phyloP scores from a whole-genome alignment of 2,888 invertebrate genomes.

The Tetranychus piercei region DNA sequence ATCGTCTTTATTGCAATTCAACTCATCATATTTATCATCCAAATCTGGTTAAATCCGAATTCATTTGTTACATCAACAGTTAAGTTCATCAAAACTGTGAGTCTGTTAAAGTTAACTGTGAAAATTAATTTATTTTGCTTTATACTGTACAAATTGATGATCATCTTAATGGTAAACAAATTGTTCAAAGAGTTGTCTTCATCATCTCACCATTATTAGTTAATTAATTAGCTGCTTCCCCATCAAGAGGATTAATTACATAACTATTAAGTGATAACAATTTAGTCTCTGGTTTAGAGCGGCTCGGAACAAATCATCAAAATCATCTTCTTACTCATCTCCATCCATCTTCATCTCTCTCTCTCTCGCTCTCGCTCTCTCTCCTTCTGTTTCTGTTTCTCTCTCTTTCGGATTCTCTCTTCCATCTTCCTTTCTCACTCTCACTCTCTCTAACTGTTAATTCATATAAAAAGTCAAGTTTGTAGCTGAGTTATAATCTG shows the following conservation, averaged over 20 bases:
- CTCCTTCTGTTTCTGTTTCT: background rate
- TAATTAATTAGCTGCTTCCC: background rate
- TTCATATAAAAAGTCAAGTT: background rate
- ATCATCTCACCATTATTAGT: background rate
- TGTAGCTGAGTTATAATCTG: background rate
- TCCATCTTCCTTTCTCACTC: background rate
- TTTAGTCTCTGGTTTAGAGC: constrained; percentile 1
- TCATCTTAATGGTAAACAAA: background rate
- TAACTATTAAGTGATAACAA: background rate
- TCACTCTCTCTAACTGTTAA: background rate
- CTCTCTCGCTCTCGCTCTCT: background rate
- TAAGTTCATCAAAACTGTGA: background rate
- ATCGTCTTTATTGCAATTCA: background rate
- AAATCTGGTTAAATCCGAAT: background rate
- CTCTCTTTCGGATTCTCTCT: background rate
- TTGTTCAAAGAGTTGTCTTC: background rate
- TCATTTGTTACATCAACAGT: background rate
- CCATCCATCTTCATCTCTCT: constrained; percentile 4
- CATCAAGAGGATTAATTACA: background rate
- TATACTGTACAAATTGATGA: background rate
- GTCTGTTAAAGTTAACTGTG: too few relatives aligned
- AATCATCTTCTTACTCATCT: background rate
- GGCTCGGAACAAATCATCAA: background rate
- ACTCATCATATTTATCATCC: background rate
- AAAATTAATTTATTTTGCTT: background rate